phyloP scores from a whole-genome alignment of 2,888 invertebrate genomes.

The Chymomyza procnemis region DNA sequence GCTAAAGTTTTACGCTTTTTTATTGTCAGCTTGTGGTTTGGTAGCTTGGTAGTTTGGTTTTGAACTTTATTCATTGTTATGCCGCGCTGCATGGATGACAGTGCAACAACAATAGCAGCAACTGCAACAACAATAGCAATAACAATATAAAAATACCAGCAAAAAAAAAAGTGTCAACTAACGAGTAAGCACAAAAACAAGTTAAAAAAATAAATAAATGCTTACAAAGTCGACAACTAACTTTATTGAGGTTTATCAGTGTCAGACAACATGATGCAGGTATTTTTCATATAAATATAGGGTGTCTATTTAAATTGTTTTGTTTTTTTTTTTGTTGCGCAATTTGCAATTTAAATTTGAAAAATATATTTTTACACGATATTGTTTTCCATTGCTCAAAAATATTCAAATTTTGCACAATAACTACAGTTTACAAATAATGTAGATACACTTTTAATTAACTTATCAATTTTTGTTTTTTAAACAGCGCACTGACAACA shows the following conservation, averaged over 20 bases:
- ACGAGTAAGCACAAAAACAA: neutral
- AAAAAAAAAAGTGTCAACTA: neutral
- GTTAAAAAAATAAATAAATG: neutral
- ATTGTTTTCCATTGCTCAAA: too few relatives aligned
- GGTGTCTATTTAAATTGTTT: too few relatives aligned
- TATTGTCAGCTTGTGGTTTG: neutral
- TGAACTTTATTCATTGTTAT: slow-evolving; percentile 6
- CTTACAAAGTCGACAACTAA: neutral
- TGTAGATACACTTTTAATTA: too few relatives aligned
- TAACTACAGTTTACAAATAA: too few relatives aligned
- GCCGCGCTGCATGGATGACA: too few relatives aligned
- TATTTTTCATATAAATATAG: neutral
- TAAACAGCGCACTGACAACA: too few relatives aligned
- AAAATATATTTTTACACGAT: too few relatives aligned
- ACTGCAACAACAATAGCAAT: too few relatives aligned
- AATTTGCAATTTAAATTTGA: too few relatives aligned
- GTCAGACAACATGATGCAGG: neutral
- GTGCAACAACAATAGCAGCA: neutral
- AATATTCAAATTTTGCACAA: too few relatives aligned
- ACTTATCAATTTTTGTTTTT: too few relatives aligned
- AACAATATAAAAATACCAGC: neutral
- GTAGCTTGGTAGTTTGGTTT: neutral
- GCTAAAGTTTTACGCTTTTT: slow-evolving; percentile 16
- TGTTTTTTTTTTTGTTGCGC: too few relatives aligned
- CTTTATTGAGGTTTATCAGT: neutral